Percentiles rank a stretch among this genome's conserved stretches.
Evolutionary conservation across 2,888 invertebrate genomes (phyloP).

Genomic region (Cyclophora punctaria): DNA sequence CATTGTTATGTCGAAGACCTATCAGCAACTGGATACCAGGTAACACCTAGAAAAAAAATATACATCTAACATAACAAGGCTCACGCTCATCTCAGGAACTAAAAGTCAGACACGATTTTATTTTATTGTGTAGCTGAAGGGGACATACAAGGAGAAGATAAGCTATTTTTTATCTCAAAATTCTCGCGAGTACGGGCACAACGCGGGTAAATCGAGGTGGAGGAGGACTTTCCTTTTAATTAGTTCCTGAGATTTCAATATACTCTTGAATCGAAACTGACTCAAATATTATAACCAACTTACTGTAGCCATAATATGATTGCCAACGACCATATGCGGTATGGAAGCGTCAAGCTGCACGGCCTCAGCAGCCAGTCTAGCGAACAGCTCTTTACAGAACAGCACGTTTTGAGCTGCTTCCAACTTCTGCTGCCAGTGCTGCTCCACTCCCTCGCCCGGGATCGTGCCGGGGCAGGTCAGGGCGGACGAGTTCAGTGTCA

Average conservation of each 20-base stretch:
- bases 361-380: constrained; percentile 94
- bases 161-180: too few species aligned
- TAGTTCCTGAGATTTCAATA: too few species aligned
- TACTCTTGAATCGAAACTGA: too few species aligned
- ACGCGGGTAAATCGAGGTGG: too few species aligned
- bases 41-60: constrained; percentile 76
- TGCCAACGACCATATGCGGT: constrained; percentile 97
- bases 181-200: too few species aligned
- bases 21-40: constrained; percentile 95
- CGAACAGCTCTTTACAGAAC: constrained; percentile 97
- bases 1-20: constrained; percentile 88
- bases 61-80: neutral
- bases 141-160: too few species aligned
- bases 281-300: constrained; percentile 14
- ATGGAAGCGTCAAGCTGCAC: constrained; percentile 94
- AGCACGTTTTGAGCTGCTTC: constrained; percentile 97
- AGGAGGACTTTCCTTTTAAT: too few species aligned
- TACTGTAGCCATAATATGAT: constrained; percentile 96
- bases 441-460: constrained; percentile 77
- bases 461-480: constrained; percentile 79
- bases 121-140: neutral
- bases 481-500: constrained; percentile 85
- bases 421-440: constrained; percentile 96
- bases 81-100: too few species aligned
- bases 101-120: neutral